Percentiles rank a stretch among this genome's conserved stretches.
Evolutionary conservation across 2,113 vertebrate genomes (phyloP).

Genomic region (Ochotona curzoniae): DNA sequence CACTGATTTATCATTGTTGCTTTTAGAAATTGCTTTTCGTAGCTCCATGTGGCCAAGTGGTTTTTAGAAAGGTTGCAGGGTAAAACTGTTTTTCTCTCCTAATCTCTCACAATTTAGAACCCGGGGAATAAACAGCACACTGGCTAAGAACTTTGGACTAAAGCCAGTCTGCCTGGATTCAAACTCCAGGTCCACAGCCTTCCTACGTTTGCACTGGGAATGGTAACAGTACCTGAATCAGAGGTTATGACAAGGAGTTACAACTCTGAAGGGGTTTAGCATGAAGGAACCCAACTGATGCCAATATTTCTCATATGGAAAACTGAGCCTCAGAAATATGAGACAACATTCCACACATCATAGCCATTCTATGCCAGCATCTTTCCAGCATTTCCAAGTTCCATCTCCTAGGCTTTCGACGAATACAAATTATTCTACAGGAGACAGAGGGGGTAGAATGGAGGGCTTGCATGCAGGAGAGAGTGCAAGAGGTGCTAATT

Average conservation of each 20-base stretch:
- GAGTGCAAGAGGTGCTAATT: background rate
- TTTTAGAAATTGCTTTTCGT: slow-evolving; percentile 79
- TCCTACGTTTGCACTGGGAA: background rate
- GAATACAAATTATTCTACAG: background rate
- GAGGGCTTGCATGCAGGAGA: background rate
- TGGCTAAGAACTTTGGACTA: background rate
- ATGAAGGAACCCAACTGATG: background rate
- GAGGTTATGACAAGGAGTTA: background rate
- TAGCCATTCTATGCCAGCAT: background rate
- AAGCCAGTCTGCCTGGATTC: background rate
- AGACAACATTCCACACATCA: background rate
- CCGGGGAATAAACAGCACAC: background rate
- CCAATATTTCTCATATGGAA: background rate
- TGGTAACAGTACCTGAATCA: background rate
- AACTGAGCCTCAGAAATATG: background rate
- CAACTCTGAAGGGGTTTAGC: background rate
- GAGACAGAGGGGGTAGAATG: background rate
- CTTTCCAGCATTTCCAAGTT: background rate
- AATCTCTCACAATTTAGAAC: slow-evolving; percentile 63
- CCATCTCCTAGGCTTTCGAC: background rate
- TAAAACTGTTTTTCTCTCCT: slow-evolving; percentile 66
- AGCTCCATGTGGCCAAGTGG: slow-evolving; percentile 74
- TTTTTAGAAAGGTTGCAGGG: slow-evolving; percentile 77
- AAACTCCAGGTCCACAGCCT: background rate
- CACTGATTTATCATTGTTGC: slow-evolving; percentile 77